Evolutionary conservation across 92 coral and sea anemone species (phyloP).

Genomic region (Actinostola sp.): DNA sequence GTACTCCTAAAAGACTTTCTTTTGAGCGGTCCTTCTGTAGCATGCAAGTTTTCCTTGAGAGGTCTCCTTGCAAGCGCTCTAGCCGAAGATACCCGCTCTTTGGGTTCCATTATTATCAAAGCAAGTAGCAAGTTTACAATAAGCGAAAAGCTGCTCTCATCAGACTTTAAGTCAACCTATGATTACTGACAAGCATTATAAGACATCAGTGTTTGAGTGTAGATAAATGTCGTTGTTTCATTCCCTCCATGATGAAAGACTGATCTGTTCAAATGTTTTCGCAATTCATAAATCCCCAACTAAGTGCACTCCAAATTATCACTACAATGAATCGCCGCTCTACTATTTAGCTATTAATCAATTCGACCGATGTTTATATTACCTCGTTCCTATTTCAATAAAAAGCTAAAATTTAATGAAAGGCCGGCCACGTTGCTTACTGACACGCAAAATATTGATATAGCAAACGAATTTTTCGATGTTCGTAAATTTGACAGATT

Average conservation of each 20-base stretch:
- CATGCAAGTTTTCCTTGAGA: neutral
- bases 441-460: slow-evolving; percentile 2
- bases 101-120: neutral
- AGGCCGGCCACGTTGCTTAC: neutral
- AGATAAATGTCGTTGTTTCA: too few species aligned
- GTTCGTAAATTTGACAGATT: too few species aligned
- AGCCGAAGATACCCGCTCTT: neutral
- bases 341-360: neutral
- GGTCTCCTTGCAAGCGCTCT: neutral
- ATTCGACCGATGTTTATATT: slow-evolving; percentile 4
- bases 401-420: slow-evolving; percentile 13
- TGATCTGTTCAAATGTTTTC: too few species aligned
- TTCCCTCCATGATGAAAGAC: too few species aligned
- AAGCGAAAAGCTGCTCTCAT: too few species aligned
- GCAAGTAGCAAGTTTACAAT: neutral
- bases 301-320: too few species aligned
- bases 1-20: slow-evolving; percentile 34
- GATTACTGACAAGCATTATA: too few species aligned
- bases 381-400: slow-evolving; percentile 17
- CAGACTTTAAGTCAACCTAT: too few species aligned
- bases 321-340: neutral
- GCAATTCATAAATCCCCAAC: too few species aligned
- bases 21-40: neutral
- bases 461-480: too few species aligned
- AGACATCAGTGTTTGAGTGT: too few species aligned